Percentiles rank a stretch among this genome's conserved stretches.
Evolutionary conservation across 2,888 invertebrate genomes (phyloP).

Genomic region (Lepidonotus clava): DNA sequence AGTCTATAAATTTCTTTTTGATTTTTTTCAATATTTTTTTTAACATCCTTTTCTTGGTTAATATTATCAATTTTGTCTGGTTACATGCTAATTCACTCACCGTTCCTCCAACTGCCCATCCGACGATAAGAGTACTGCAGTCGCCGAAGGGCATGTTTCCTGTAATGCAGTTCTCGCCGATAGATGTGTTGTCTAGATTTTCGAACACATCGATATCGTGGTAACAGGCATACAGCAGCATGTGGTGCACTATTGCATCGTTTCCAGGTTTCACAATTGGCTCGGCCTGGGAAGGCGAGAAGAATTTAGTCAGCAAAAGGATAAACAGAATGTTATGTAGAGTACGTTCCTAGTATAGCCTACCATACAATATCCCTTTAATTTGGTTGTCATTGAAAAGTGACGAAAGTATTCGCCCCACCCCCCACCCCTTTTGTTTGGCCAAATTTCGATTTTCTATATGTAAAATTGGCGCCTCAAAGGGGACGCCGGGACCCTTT

Average conservation of each 20-base stretch:
- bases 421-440: no score
- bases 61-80: background rate
- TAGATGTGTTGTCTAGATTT: background rate
- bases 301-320: background rate
- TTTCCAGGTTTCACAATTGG: background rate
- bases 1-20: no score
- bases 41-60: background rate
- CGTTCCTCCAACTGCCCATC: background rate
- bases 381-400: no score
- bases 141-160: background rate
- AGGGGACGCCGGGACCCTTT: no score
- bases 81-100: background rate
- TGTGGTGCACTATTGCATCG: conserved; percentile 7
- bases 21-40: background rate
- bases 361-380: no score
- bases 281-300: background rate
- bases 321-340: background rate
- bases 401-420: no score
- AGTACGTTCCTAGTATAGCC: background rate
- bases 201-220: background rate
- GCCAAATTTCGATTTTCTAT: no score
- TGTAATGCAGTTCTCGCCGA: background rate
- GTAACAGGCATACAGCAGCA: background rate
- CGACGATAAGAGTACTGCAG: background rate
- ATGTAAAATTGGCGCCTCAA: no score